Base-by-base conservation (phyloP, 2,113 vertebrate genomes). In the Nerophis lumbriciformis region DNA sequence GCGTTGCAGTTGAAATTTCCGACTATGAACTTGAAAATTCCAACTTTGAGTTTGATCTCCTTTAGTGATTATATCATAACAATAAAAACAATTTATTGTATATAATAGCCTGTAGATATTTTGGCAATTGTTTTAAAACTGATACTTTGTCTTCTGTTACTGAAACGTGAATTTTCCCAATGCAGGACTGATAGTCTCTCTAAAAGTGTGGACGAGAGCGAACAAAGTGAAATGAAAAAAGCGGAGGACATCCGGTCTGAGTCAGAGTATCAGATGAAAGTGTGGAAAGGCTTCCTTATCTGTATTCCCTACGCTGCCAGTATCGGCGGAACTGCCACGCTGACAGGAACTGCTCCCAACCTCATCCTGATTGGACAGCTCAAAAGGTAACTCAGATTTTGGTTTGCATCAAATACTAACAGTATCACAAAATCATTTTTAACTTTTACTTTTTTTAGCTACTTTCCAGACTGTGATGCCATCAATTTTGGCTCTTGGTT, bases 401-500 rank as follows among this genome's bases (percentile, higher is more conserved):
- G n/a, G 1, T 8, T n/a, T 5, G 16, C 12, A 7, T 8, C 2
- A 49, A 6, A 55, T 37, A 11, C 59, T 48, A 36, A 0, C 15
- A n/a, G 15, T 9, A 28, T 5, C 5, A 47, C 48, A 6, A 36
- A 12, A 16, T 8, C 28, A 5, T 19, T 19, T 19, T 19, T 19
- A 19, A 19, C 19, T 45, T 47, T 59, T 63, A 77, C 21, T 0
- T 85, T 88, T 88, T 87, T 53, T 76, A 99, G 97, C 76, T 93
- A 94, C 86, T 99, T 97, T 71, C 97, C 97, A 60, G 90, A 92
- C 63, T 97, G 95, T 56, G 96, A 99, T 59, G 75, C 93, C 54
- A 93, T 99, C 78, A 98, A 98, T 76, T 99, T 99, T 61, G 94
- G 95, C 77, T 97, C 96, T 71, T 98, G 97, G 97, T 97, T 99